Evolutionary conservation across 2,113 vertebrate species (phyloP), one percentile per base, ranked within the genome.

Genomic region (Atlantisia rogersi): DNA sequence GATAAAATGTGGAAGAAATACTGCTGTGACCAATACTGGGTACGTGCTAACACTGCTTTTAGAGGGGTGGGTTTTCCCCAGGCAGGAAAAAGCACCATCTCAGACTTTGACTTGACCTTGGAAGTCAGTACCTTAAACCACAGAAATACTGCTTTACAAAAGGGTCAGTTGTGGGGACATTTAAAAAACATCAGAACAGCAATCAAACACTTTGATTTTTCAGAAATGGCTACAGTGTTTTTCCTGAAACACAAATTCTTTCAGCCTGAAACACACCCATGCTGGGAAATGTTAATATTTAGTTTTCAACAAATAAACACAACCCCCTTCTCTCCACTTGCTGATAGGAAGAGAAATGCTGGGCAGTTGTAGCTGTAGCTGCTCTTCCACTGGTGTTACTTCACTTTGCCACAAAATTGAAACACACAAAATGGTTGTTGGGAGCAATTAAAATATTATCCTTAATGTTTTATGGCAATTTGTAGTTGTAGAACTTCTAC

Each of bases 391-490:
- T 60, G 31, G 7, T 50, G 4, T 91, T 81, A 39, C 50, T 70
- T 75, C 25, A 52, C 32, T 69, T 80, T 65, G 18, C 53, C 24
- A 7, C 24, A 55, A 29, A 68, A 69, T 35, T 24, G 11, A 50
- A 77, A 48, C 42, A 35, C 15, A 24, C 16, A 52, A 12, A 73
- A 48, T 0, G 6, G 5, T 2, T 70, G 40, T 14, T 0, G 0
- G 39, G 69, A 79, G 9, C 26, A 78, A 35, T 55, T 67, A 35
- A 79, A 28, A 4, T 35, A 18, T 69, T 68, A 32, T 37, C 25
- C 44, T 63, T 71, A 60, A 68, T 1, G 0, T 35, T 44, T 79
- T 58, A 13, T 8, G 17, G 3, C 68, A 22, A 28, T 83, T 69
- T 48, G 44, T 31, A 25, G 31, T 59, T 82, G 37, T 29, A 74